Conservation (phyloP, 1,140 invertebrate species). For the Brachionus paranguensis region DNA sequence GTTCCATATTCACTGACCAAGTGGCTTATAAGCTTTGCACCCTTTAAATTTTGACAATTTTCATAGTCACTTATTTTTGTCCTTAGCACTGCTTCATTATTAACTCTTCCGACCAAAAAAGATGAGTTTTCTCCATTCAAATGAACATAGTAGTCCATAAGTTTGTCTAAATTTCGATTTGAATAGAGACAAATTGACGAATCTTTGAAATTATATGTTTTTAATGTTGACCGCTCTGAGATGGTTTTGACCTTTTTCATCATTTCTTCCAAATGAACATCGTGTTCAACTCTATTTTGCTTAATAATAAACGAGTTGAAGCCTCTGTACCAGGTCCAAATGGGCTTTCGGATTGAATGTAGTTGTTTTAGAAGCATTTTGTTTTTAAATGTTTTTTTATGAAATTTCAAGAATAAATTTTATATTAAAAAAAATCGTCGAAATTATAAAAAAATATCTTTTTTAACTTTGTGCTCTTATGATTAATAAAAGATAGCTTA, state of each 20-base stretch:
- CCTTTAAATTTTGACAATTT: background rate
- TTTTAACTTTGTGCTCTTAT: background rate
- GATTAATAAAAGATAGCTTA: background rate
- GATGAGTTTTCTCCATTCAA: background rate
- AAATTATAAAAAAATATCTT: background rate
- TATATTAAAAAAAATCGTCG: background rate
- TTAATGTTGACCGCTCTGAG: background rate
- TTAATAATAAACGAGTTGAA: background rate
- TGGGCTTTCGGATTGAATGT: background rate
- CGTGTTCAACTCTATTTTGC: background rate
- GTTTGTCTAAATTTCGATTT: background rate
- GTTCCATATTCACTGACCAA: background rate
- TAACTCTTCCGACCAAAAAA: background rate
- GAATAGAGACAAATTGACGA: background rate
- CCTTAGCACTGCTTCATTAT: background rate
- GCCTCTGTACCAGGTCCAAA: background rate
- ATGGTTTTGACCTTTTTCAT: background rate
- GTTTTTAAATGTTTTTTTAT: background rate
- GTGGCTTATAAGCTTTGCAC: background rate
- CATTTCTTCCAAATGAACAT: background rate
- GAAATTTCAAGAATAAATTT: background rate
- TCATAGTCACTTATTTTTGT: background rate
- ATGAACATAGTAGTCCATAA: background rate
- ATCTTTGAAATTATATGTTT: background rate
- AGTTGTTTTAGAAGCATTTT: background rate